phyloP scores from a whole-genome alignment of 2,113 vertebrate species.

The Ardeotis arabs region DNA sequence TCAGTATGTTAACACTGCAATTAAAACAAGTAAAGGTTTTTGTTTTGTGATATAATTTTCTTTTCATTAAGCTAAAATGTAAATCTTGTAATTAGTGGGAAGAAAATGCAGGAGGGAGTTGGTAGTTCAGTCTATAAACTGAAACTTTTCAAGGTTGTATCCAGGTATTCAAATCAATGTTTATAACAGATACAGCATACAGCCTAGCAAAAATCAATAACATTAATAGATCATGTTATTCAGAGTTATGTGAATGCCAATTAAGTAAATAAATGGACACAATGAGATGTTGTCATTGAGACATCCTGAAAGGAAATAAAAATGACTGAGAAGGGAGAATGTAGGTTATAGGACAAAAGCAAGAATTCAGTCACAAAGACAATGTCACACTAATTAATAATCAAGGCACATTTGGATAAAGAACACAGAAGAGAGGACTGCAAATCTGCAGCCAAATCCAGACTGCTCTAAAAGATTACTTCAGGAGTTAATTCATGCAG shows the following conservation, averaged over 20 bases:
- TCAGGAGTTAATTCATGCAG: not conserved
- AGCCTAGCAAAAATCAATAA: constrained; percentile 36
- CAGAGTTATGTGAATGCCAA: constrained; percentile 49
- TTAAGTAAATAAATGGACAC: constrained; percentile 25
- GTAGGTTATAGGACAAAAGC: not conserved
- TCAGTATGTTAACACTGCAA: not conserved
- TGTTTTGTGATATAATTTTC: not conserved
- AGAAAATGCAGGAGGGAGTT: not conserved
- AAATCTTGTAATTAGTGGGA: not conserved
- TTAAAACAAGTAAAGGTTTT: not conserved
- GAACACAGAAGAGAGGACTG: not conserved
- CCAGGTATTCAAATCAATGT: constrained; percentile 24
- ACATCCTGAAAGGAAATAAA: constrained; percentile 14
- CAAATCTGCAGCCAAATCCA: not conserved
- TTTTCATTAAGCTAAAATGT: not conserved
- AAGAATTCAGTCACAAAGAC: not conserved
- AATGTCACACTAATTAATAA: not conserved
- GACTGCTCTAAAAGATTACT: not conserved
- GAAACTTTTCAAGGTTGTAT: constrained; percentile 47
- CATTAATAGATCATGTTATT: not conserved
- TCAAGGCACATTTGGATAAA: not conserved
- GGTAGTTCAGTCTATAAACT: not conserved
- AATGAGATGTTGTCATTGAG: not conserved
- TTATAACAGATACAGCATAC: not conserved
- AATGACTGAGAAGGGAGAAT: not conserved